phyloP scores from a whole-genome alignment of 1,140 invertebrate species.

The Lethocerus indicus region DNA sequence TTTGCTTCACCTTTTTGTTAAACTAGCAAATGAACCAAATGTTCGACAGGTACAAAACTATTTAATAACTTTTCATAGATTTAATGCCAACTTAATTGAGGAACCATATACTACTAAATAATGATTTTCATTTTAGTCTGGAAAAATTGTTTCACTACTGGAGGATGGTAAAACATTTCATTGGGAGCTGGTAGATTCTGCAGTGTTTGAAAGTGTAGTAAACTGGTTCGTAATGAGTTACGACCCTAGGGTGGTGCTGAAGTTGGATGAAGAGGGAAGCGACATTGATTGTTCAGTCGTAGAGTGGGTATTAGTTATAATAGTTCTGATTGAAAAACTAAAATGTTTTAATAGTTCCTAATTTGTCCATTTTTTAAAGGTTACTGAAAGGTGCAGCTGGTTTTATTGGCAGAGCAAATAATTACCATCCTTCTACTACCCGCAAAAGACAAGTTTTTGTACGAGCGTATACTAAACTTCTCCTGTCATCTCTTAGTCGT shows the following conservation, averaged over 20 bases:
- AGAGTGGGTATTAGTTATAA: slow-evolving; percentile 21
- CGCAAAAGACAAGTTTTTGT: slow-evolving; percentile 40
- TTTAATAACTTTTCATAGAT: not conserved
- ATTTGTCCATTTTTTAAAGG: slow-evolving; percentile 22
- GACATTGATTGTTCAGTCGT: slow-evolving; percentile 31
- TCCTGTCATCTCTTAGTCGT: slow-evolving; percentile 35
- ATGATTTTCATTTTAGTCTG: slow-evolving; percentile 23
- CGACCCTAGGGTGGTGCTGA: slow-evolving; percentile 49
- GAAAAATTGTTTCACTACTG: slow-evolving; percentile 34
- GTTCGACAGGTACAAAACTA: slow-evolving; percentile 33
- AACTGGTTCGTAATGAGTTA: slow-evolving; percentile 64
- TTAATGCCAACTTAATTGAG: not conserved
- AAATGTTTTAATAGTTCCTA: not conserved
- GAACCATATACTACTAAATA: not conserved
- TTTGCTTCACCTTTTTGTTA: slow-evolving; percentile 45
- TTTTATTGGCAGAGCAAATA: slow-evolving; percentile 27
- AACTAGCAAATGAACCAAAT: slow-evolving; percentile 51
- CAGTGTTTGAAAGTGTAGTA: slow-evolving; percentile 43
- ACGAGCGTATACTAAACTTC: slow-evolving; percentile 35
- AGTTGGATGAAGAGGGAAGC: slow-evolving; percentile 24
- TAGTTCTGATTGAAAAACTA: not conserved
- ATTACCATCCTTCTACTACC: slow-evolving; percentile 30
- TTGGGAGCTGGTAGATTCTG: slow-evolving; percentile 50
- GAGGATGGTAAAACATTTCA: slow-evolving; percentile 43
- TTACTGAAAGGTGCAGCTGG: slow-evolving; percentile 40